phyloP scores from a whole-genome alignment of 30 jellyfish, hydroid and myxozoan species.

The Turritopsis dohrnii region DNA sequence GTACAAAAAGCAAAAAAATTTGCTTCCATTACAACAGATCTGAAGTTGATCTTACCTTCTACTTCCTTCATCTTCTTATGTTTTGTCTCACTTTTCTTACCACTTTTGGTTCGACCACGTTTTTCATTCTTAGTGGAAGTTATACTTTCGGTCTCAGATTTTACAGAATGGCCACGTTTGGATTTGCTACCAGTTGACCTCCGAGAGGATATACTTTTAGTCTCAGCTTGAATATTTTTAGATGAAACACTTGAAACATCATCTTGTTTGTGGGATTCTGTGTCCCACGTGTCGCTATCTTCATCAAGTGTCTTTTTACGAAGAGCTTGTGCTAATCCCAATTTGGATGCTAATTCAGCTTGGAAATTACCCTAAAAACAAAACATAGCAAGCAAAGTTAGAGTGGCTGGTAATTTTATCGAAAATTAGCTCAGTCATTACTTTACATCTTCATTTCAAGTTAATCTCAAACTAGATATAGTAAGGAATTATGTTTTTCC shows the following conservation, averaged over 20 bases:
- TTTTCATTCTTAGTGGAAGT: constrained; percentile 37
- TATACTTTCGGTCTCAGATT: constrained; percentile 30
- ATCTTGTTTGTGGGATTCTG: constrained; percentile 23
- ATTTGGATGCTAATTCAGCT: constrained; percentile 87
- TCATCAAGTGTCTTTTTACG: constrained; percentile 19
- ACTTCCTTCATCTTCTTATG: neutral
- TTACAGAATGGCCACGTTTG: constrained; percentile 14
- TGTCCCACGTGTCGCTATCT: constrained; percentile 49
- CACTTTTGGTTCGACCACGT: constrained; percentile 26
- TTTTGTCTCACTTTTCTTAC: neutral
- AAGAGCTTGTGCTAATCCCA: constrained; percentile 32
- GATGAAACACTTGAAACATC: constrained; percentile 28
- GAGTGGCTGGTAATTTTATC: too few relatives aligned
- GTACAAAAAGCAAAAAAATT: neutral
- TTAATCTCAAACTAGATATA: too few relatives aligned
- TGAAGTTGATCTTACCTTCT: neutral
- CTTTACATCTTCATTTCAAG: too few relatives aligned
- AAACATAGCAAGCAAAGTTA: neutral
- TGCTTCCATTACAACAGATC: too few relatives aligned
- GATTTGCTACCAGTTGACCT: neutral
- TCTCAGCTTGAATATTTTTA: constrained; percentile 30
- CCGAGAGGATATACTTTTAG: constrained; percentile 18
- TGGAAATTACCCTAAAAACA: constrained; percentile 46
- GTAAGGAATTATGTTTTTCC: too few relatives aligned
- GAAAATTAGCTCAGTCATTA: too few relatives aligned